Evolutionary conservation across 2,797 vertebrate species (phyloP).

Genomic region (Pagetopsis macropterus): DNA sequence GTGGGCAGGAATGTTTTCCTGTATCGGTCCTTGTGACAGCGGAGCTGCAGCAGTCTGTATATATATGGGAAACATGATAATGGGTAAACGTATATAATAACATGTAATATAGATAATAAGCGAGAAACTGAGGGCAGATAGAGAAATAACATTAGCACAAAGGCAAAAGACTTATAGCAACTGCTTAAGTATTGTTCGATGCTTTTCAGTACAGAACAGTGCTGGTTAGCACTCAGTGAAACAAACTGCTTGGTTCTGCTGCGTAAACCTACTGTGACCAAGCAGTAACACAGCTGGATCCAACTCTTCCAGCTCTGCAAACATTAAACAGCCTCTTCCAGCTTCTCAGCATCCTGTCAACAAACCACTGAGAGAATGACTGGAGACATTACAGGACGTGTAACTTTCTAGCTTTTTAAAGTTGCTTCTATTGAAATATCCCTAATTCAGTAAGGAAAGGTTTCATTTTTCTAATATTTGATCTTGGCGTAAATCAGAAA

Average conservation of each 20-base stretch:
- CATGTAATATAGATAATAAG: background rate
- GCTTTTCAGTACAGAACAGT: constrained; percentile 20
- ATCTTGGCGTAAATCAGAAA: constrained; percentile 18
- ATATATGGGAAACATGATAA: background rate
- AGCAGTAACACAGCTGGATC: constrained; percentile 17
- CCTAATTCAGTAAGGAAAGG: constrained; percentile 8
- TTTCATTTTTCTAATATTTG: constrained; percentile 10
- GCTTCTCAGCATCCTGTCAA: constrained; percentile 47
- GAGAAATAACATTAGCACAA: background rate
- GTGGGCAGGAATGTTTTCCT: no score
- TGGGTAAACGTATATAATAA: no score
- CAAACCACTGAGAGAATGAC: constrained; percentile 36
- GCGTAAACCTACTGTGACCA: constrained; percentile 21
- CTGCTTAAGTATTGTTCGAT: constrained; percentile 42
- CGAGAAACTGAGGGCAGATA: background rate
- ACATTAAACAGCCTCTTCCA: constrained; percentile 21
- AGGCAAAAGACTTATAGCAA: constrained; percentile 14
- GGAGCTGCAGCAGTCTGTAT: no score
- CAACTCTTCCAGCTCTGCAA: constrained; percentile 17
- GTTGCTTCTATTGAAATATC: constrained; percentile 9
- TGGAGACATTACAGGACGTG: constrained; percentile 27
- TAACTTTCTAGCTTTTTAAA: constrained; percentile 14
- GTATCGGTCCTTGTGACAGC: no score
- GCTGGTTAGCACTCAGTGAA: constrained; percentile 24
- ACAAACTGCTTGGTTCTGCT: constrained; percentile 13